These are phyloP conservation scores for Cacoxenus indagator DNA, from an alignment of 2,888 invertebrate species.

Conservation along the genomic window DNA sequence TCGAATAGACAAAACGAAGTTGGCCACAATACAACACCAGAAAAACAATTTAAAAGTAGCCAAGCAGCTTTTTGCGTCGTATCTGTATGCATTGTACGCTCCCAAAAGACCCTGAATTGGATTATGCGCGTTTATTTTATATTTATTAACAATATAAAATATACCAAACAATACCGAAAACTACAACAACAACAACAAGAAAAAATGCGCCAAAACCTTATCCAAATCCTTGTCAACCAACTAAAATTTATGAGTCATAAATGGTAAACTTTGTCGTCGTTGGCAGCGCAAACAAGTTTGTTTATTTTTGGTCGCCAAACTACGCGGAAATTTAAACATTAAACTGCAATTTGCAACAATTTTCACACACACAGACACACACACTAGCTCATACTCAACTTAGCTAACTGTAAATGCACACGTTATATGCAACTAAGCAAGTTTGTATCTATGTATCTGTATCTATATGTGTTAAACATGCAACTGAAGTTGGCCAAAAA, in stretches of 20 bases:
- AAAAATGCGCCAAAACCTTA: too few relatives aligned
- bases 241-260: constrained; percentile 57
- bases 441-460: neutral
- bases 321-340: constrained; percentile 54
- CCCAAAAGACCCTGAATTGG: constrained; percentile 48
- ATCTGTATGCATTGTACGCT: neutral
- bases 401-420: constrained; percentile 3
- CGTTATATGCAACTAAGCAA: neutral
- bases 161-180: neutral
- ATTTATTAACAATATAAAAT: neutral
- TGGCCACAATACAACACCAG: constrained; percentile 20
- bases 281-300: constrained; percentile 19
- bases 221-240: constrained; percentile 42
- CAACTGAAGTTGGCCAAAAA: constrained; percentile 24
- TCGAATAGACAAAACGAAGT: constrained; percentile 27
- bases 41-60: constrained; percentile 56
- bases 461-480: neutral
- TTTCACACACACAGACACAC: constrained; percentile 42
- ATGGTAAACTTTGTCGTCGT: constrained; percentile 30
- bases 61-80: constrained; percentile 46
- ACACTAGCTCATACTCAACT: constrained; percentile 19
- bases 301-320: constrained; percentile 28
- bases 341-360: constrained; percentile 58
- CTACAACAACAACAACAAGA: neutral
- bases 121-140: neutral